phyloP scores from a whole-genome alignment of 2,888 invertebrate genomes.

The Sphecodes monilicornis region DNA sequence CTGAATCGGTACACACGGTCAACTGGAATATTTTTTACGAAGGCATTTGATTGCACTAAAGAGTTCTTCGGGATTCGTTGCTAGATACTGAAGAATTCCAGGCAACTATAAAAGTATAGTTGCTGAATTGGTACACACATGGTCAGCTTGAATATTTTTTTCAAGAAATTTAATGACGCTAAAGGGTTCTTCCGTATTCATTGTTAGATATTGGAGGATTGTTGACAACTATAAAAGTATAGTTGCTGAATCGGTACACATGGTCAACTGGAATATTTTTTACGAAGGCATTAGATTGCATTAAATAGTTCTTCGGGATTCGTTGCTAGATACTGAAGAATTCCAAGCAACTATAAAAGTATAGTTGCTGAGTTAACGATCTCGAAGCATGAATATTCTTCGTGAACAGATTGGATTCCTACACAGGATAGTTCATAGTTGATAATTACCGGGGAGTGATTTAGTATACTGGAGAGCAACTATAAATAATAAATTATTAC shows the following conservation, averaged over 20 bases:
- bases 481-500: background rate
- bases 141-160: constrained; percentile 1
- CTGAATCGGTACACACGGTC: no score
- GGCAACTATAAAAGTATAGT: background rate
- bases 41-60: no score
- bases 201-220: background rate
- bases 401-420: no score
- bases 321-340: background rate
- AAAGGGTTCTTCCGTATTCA: background rate
- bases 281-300: no score
- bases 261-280: no score
- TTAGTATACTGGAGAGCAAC: background rate
- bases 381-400: no score
- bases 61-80: no score
- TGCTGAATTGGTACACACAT: background rate
- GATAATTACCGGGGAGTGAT: no score
- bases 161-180: background rate
- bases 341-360: background rate
- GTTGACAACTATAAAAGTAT: background rate
- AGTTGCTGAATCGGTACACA: no score
- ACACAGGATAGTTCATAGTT: no score
- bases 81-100: background rate
- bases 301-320: no score
- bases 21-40: no score
- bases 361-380: background rate